Evolutionary conservation across 2,113 vertebrate species (phyloP), one percentile per base, ranked within the genome.

Genomic region (Melozone crissalis): DNA sequence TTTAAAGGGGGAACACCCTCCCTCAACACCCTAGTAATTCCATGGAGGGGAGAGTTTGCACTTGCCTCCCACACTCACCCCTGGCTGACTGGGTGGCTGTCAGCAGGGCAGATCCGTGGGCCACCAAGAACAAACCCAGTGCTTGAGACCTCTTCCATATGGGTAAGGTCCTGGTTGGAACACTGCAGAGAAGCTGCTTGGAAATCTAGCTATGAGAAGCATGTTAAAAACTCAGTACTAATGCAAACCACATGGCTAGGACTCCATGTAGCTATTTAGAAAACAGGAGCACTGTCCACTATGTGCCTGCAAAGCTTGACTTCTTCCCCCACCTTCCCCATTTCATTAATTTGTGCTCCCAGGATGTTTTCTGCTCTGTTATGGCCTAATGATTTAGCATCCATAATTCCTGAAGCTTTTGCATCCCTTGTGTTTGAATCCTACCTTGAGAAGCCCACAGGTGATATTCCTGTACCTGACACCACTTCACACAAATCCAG

Each of bases 291-390:
- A 4, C 33, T 17, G 33, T 58, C 61, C 55, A 58, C 6, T 24
- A 37, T 4, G 14, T 41, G 14, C 47, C 35, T 51, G 27, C 49
- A 79, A 72, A 16, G 46, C n/a, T 66, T 0, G 0, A 31, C 49
- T 72, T 76, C 23, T 76, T 18, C 11, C 27, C 33, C 9, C 4
- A 19, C 33, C 7, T 59, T 82, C 22, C 15, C 31, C 1, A 4
- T 74, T 71, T 84, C 61, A 52, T 71, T 66, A 66, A 69, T 77
- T 81, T 2, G 3, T 62, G 43, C 9, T 84, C 11, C 41, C 1
- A 5, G 39, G 61, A 58, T 77, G n/a, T 28, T 58, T 83, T 84
- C 47, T 88, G 67, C 59, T 77, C 13, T 83, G 31, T 78, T 89
- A 55, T 7, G 12, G 31, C 15, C 26, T 28, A 23, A 41, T 71